Base-by-base conservation (phyloP, 2,888 invertebrate genomes). In the Drosophila limbata region DNA sequence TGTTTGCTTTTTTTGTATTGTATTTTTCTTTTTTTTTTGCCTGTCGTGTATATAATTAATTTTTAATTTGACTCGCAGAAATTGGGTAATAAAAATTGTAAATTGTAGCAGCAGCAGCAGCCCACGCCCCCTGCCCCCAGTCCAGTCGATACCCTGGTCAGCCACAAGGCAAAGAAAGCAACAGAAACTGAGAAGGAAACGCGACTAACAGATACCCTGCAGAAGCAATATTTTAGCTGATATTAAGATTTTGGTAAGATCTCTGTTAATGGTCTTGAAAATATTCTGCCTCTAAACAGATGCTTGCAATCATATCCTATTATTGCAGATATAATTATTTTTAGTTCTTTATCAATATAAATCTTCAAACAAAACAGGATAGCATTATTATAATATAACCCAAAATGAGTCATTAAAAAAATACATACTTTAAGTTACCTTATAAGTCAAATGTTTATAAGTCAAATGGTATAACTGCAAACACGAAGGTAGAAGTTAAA, bases 61-160 rank as follows among this genome's bases (percentile, higher is more conserved):
- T 83, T 84, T 84, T 84, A 84, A 84, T 84, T 84, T 83, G 84
- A 77, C 77, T 84, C 74, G 74, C 79, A 79, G 79, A 86, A 84
- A 84, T 81, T 86, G 84, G 84, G 81, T 83, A 84, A 86, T 84
- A 84, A 86, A 84, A 84, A 83, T 82, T 84, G 81, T 84, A 81
- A 79, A 84, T 80, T 81, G 76, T 78, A 81, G 72, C 73, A 63
- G 59, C 40, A 53, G 25, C 53, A 25, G 70, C 77, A 64, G 52
- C 62, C 64, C 68, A 67, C 48, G 40, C 59, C 59, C 71, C 15
- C 47, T 21, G 40, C 42, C 31, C 15, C 25, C 15, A 13, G 9
- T 25, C 33, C 25, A 28, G 47, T 47, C 64, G 37, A 65, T 52
- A 35, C 65, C 62, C 61, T 65, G 73, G 63, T 75, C 76, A 76